Evolutionary conservation across 2,888 invertebrate genomes (phyloP), one percentile per base, ranked within the genome.

Genomic region (Hipparchia semele): DNA sequence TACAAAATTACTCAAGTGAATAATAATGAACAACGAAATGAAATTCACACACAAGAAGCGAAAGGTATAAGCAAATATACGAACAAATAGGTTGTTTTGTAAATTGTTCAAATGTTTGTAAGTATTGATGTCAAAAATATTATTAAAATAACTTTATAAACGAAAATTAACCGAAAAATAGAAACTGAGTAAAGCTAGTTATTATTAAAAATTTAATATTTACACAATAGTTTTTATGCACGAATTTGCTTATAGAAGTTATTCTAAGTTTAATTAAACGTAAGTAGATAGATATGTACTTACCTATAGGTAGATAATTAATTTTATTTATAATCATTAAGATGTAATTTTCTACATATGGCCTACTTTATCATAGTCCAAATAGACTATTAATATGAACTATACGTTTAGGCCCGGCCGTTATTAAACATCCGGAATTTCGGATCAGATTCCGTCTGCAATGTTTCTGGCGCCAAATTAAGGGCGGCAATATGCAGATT

Each of bases 211-310:
- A 39, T 39, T 39, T 23, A 23, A 23, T 23, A 51, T 51, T 23
- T 54, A 68, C 68, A 74, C 65, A 68, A 69, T 67, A 68, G 23
- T 60, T 45, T 53, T 61, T 60, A 65, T 60, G 72, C 61, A 69
- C 65, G 62, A 68, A 64, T 61, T 71, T 71, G 74, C 74, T 74
- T 74, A 65, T 74, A 74, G 71, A 53, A 51, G n/a, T 58, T 64
- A 68, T 54, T 49, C 39, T 64, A 39, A 39, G 39, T 39, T 74
- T 74, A 74, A 69, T 65, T 61, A 72, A 45, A 58, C 60, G 0
- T 72, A 66, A 49, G 65, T 66, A 72, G 58, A 65, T 56, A 54
- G 10, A 6, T n/a, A n/a, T 54, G 12, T 12, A 5, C 5, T 0
- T 54, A 54, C 5, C 4, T 54, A 54, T 6, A 6, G n/a, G 54